Conservation (phyloP, 2,113 vertebrate genomes). For the Bufo bufo region DNA sequence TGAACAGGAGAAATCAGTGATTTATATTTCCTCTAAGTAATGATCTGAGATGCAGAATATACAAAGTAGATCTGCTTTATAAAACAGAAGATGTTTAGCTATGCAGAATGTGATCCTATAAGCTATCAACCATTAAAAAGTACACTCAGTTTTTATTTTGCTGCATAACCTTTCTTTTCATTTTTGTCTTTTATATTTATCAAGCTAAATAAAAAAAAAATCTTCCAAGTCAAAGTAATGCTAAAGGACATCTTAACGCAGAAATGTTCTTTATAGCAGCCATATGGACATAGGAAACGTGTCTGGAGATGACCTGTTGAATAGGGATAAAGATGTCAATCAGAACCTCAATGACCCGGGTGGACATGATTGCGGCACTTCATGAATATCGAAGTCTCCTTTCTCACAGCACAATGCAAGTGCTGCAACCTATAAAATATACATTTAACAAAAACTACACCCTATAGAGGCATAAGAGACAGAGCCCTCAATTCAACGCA, state of each 20-base stretch:
- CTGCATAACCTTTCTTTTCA: not conserved
- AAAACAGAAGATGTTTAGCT: slow-evolving; percentile 9
- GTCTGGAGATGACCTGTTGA: too few relatives aligned
- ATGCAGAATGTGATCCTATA: slow-evolving; percentile 23
- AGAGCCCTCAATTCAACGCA: too few relatives aligned
- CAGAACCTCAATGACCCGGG: too few relatives aligned
- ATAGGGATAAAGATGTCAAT: too few relatives aligned
- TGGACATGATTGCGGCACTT: too few relatives aligned
- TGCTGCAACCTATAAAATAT: too few relatives aligned
- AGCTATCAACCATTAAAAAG: slow-evolving; percentile 6
- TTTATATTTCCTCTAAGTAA: slow-evolving; percentile 34
- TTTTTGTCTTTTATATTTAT: not conserved
- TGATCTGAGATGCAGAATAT: slow-evolving; percentile 1
- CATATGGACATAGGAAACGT: too few relatives aligned
- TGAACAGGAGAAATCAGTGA: slow-evolving; percentile 22
- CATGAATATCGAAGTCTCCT: too few relatives aligned
- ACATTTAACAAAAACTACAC: too few relatives aligned
- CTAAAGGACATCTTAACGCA: not conserved
- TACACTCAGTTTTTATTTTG: slow-evolving; percentile 19
- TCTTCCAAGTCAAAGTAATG: not conserved
- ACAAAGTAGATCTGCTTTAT: not conserved
- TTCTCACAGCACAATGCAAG: too few relatives aligned
- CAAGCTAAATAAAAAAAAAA: not conserved
- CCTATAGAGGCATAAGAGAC: too few relatives aligned
- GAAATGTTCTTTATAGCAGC: not conserved